A percentile compares a stretch with the other conserved stretches of the same genome.
These are phyloP conservation scores for Chaetodon trifasciatus DNA, from an alignment of 2,797 vertebrate genomes.

Conservation along the genomic window DNA sequence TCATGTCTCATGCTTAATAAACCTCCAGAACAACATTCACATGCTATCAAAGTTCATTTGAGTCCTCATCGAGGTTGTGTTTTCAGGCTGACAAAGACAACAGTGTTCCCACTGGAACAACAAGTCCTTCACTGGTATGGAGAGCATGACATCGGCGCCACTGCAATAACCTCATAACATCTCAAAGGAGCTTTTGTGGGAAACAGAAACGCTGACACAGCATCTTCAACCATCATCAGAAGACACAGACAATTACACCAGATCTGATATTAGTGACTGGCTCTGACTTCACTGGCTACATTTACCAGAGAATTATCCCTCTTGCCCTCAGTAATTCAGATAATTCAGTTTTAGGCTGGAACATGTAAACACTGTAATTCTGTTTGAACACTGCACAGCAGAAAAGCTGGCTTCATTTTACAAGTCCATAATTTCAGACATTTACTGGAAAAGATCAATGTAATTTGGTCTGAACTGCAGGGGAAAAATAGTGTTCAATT, in stretches of 20 bases:
- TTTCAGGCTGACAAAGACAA: conserved; percentile 54
- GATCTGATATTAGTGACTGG: conserved; percentile 29
- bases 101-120: conserved; percentile 58
- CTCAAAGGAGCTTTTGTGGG: conserved; percentile 48
- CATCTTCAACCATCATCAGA: conserved; percentile 18
- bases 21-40: conserved; percentile 34
- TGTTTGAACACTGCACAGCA: neutral
- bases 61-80: conserved; percentile 37
- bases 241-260: conserved; percentile 6
- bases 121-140: conserved; percentile 60
- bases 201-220: conserved; percentile 36
- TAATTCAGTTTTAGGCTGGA: conserved; percentile 18
- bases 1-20: conserved; percentile 43
- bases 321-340: neutral
- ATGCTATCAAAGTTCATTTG: conserved; percentile 29
- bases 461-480: neutral
- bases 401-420: neutral
- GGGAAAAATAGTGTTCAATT: neutral
- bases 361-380: neutral
- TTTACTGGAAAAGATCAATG: neutral
- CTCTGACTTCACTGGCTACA: neutral
- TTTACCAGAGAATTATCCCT: conserved; percentile 4
- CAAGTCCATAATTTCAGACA: neutral
- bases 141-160: conserved; percentile 63
- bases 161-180: conserved; percentile 50